These are phyloP conservation scores for Apodemus sylvaticus DNA, from an alignment of 2,113 vertebrate genomes.

Conservation along the genomic window DNA sequence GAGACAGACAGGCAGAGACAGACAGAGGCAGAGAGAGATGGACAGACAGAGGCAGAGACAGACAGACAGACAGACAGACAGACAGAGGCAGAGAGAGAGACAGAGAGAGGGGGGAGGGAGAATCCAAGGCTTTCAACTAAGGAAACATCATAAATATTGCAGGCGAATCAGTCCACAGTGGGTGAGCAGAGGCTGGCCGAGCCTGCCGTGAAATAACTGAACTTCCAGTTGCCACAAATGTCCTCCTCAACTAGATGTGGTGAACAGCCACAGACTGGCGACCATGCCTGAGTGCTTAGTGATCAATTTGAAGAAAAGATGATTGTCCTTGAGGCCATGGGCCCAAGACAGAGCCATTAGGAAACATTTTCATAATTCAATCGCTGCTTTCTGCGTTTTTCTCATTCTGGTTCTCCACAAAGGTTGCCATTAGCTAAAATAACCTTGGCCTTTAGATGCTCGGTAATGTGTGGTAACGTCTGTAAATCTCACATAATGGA, in stretches of 20 bases:
- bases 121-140: conserved; percentile 32
- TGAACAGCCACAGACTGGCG: neutral
- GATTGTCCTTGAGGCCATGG: conserved; percentile 42
- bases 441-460: conserved; percentile 37
- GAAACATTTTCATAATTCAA: conserved; percentile 41
- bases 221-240: conserved; percentile 51
- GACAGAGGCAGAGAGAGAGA: too few relatives aligned
- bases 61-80: neutral
- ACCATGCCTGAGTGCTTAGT: conserved; percentile 56
- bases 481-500: neutral
- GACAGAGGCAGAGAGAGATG: too few relatives aligned
- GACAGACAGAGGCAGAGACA: neutral
- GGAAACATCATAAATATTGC: conserved; percentile 54
- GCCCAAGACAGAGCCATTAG: conserved; percentile 32
- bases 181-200: neutral
- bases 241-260: conserved; percentile 37
- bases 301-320: conserved; percentile 62
- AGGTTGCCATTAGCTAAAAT: conserved; percentile 56
- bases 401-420: conserved; percentile 30
- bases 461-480: neutral
- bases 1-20: too few relatives aligned
- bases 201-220: conserved; percentile 27
- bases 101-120: neutral
- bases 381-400: conserved; percentile 50
- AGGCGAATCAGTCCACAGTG: conserved; percentile 46